Evolutionary conservation across 1,140 invertebrate genomes (phyloP).

Genomic region (Papilio machaon): DNA sequence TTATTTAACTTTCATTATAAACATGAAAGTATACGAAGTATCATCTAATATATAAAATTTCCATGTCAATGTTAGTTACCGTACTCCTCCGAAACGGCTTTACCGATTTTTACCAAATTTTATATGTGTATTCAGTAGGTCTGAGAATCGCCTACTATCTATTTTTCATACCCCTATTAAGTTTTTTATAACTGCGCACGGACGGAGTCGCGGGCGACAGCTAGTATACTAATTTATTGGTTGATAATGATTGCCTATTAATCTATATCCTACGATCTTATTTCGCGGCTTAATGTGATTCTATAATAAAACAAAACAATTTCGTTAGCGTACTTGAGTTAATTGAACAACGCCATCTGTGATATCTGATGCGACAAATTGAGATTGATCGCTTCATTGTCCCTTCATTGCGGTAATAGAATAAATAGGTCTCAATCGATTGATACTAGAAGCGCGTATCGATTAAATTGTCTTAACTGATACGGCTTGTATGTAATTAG

Average conservation of each 20-base stretch:
- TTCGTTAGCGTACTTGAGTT: not conserved
- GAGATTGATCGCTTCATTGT: conserved; percentile 33
- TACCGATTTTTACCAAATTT: too few species aligned
- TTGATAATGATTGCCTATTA: too few species aligned
- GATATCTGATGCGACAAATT: conserved; percentile 4
- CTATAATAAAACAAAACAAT: conserved; percentile 10
- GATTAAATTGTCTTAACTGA: conserved; percentile 29
- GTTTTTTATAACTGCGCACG: too few species aligned
- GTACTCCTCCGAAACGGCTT: too few species aligned
- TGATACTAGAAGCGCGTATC: conserved; percentile 6
- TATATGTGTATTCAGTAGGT: too few species aligned
- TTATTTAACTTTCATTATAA: not conserved
- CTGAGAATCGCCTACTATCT: too few species aligned
- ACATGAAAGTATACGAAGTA: too few species aligned
- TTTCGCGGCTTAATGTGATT: not conserved
- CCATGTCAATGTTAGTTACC: too few species aligned
- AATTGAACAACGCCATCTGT: conserved; percentile 22
- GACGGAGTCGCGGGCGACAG: too few species aligned
- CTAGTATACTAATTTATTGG: too few species aligned
- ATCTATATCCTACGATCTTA: not conserved
- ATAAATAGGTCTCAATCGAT: conserved; percentile 22
- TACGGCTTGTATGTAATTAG: conserved; percentile 22
- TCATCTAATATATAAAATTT: too few species aligned
- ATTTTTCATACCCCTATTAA: too few species aligned
- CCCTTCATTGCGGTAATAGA: conserved; percentile 25